A percentile compares a stretch with the other conserved stretches of the same genome.
Conservation (phyloP, 2,797 vertebrate species). For the Dromococcyx pavoninus region DNA sequence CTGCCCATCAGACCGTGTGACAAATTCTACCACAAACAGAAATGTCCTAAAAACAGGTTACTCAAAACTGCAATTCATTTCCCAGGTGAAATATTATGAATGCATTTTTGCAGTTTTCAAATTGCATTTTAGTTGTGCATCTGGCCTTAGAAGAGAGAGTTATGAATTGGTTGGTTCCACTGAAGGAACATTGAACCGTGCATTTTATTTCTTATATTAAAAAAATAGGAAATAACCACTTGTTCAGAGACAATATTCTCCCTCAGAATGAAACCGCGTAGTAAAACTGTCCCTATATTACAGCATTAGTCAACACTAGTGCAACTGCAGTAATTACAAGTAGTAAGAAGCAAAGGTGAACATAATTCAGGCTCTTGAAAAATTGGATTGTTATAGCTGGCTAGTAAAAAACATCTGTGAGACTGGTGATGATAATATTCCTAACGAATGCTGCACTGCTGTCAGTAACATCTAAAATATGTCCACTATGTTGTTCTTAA, state of each 20-base stretch:
- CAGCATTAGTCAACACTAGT: background rate
- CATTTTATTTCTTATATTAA: background rate
- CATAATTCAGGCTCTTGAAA: background rate
- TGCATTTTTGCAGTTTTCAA: background rate
- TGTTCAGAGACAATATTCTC: background rate
- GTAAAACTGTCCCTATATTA: background rate
- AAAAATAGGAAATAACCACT: background rate
- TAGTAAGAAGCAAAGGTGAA: background rate
- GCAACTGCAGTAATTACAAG: background rate
- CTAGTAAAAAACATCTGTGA: background rate
- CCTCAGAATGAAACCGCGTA: background rate
- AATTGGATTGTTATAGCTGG: background rate
- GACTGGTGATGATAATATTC: background rate
- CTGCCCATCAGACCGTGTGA: background rate
- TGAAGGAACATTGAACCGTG: background rate
- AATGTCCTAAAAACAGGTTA: background rate
- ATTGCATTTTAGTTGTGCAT: background rate
- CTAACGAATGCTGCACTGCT: background rate
- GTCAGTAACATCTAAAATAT: background rate
- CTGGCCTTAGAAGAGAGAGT: background rate
- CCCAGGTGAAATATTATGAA: background rate
- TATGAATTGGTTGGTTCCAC: background rate
- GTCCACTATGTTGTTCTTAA: background rate
- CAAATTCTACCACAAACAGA: background rate
- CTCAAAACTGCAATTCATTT: background rate